Conservation (phyloP, 2,113 vertebrate genomes). For the Dicrurus megarhynchus region DNA sequence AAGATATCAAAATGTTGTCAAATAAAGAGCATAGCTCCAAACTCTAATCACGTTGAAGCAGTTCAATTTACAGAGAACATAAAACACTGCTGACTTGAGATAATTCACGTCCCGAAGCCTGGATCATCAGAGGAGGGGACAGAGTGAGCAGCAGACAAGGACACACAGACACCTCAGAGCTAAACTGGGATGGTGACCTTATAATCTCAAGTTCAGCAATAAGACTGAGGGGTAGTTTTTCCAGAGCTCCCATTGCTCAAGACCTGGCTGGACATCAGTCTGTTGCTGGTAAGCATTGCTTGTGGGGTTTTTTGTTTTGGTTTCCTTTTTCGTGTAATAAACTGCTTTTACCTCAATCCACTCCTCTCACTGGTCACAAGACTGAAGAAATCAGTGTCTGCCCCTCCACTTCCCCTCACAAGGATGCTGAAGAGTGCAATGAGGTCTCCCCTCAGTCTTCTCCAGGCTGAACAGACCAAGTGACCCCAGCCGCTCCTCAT, state of each 20-base stretch:
- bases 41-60: not conserved
- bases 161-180: not conserved
- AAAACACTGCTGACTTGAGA: slow-evolving; percentile 10
- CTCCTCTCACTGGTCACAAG: not conserved
- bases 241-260: not conserved
- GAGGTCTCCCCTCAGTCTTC: not conserved
- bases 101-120: slow-evolving; percentile 5
- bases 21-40: not conserved
- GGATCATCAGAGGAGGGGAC: not conserved
- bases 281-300: not conserved
- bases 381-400: not conserved
- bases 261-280: not conserved
- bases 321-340: not conserved
- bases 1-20: slow-evolving; percentile 8
- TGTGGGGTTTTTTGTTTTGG: not conserved
- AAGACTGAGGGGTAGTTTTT: not conserved
- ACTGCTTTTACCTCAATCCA: not conserved
- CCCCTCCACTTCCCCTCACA: no score
- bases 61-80: slow-evolving; percentile 52
- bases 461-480: not conserved
- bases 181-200: not conserved
- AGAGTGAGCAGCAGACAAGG: not conserved
- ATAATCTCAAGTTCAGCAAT: not conserved
- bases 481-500: rapidly evolving
- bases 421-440: not conserved